A percentile compares a stretch with the other conserved stretches of the same genome.
These are phyloP conservation scores for Acrocephalus scirpaceus DNA, from an alignment of 2,797 vertebrate species.

Conservation along the genomic window DNA sequence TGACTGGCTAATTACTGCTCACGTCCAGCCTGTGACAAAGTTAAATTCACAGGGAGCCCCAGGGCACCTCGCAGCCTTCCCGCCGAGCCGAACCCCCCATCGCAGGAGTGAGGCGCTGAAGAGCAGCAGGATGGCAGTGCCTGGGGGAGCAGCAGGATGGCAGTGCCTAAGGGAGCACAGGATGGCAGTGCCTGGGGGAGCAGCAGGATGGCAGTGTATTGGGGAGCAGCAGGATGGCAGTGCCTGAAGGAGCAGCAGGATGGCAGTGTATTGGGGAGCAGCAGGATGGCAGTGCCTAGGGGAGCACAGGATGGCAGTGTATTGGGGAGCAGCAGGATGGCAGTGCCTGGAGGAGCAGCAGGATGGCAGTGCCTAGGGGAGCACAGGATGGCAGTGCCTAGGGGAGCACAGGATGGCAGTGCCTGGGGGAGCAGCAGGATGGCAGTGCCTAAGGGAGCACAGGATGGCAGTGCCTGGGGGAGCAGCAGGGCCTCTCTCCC, in stretches of 20 bases:
- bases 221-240: too few relatives aligned
- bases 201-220: accelerated
- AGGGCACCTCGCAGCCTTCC: not conserved
- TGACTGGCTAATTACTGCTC: not conserved
- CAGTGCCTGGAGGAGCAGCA: too few relatives aligned
- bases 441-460: not conserved
- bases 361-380: accelerated
- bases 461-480: accelerated
- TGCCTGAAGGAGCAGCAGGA: not conserved
- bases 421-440: not conserved
- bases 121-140: not conserved
- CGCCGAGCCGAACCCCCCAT: accelerated
- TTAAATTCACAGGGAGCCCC: not conserved
- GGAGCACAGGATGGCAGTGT: not conserved
- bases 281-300: not conserved
- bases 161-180: too few relatives aligned
- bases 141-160: not conserved
- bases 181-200: accelerated
- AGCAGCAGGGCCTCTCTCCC: not conserved
- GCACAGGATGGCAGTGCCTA: accelerated
- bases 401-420: too few relatives aligned
- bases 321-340: not conserved
- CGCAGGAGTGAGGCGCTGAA: accelerated
- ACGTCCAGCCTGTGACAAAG: not conserved
- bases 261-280: not conserved